These are phyloP conservation scores for Anhinga rufa DNA, from an alignment of 2,113 vertebrate genomes.

Conservation along the genomic window DNA sequence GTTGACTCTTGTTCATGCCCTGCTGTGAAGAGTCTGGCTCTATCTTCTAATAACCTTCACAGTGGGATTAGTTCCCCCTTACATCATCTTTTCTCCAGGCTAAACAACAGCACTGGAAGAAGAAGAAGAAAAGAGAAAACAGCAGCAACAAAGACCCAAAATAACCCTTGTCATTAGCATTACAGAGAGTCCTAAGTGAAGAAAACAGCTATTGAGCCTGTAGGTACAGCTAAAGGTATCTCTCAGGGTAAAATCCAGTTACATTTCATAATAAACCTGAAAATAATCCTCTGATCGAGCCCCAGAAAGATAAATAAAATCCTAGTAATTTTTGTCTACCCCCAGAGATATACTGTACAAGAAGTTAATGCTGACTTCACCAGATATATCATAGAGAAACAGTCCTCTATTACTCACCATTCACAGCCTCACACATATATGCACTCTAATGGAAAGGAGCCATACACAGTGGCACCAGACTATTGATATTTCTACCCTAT, in stretches of 20 bases:
- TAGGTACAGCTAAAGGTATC: not conserved
- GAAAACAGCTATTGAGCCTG: not conserved
- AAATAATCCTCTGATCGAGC: slow-evolving; percentile 24
- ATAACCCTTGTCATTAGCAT: slow-evolving; percentile 15
- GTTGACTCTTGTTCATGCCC: not conserved
- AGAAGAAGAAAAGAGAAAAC: slow-evolving; percentile 13
- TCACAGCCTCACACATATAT: not conserved
- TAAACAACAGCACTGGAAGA: not conserved
- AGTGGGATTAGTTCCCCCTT: not conserved
- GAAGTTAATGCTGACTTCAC: slow-evolving; percentile 40
- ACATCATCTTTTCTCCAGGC: slow-evolving; percentile 12
- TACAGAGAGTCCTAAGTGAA: not conserved
- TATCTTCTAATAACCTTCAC: slow-evolving; percentile 1
- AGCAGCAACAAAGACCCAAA: not conserved
- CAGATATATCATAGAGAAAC: slow-evolving; percentile 28
- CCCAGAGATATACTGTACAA: slow-evolving; percentile 11
- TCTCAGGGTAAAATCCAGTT: slow-evolving; percentile 13
- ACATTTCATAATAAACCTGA: slow-evolving; percentile 29
- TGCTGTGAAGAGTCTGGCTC: not conserved
- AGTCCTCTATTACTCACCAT: slow-evolving; percentile 27
- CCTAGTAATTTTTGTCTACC: slow-evolving; percentile 1
- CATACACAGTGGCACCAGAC: slow-evolving; percentile 48
- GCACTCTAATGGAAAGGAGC: slow-evolving; percentile 54
- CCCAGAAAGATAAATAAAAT: slow-evolving; percentile 35
- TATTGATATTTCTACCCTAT: slow-evolving; percentile 51